A percentile compares a stretch with the other conserved stretches of the same genome.
These are phyloP conservation scores for Lithophane leautieri DNA, from an alignment of 2,888 invertebrate genomes.

Conservation along the genomic window DNA sequence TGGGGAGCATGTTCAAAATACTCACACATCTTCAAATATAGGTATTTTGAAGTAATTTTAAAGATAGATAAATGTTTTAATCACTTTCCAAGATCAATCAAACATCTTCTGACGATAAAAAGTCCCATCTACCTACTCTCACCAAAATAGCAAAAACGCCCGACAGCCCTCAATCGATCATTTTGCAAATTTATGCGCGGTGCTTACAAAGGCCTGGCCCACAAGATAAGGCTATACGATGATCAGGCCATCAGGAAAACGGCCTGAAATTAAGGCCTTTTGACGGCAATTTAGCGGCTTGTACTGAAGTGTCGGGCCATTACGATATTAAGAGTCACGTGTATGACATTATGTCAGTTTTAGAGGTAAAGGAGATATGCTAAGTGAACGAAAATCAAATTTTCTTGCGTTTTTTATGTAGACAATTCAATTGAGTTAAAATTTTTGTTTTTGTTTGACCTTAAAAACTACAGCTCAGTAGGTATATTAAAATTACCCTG, in stretches of 20 bases:
- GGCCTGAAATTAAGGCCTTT: conserved; percentile 57
- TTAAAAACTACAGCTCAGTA: not conserved
- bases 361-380: not conserved
- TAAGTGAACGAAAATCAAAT: not conserved
- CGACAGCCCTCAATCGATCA: conserved; percentile 67
- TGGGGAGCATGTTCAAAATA: no score
- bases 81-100: conserved; percentile 9
- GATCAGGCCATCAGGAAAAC: conserved; percentile 62
- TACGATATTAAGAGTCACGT: conserved; percentile 26
- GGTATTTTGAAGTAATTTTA: no score
- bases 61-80: no score
- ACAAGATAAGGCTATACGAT: conserved; percentile 64
- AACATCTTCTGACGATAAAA: conserved; percentile 12
- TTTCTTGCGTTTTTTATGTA: not conserved
- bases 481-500: no score
- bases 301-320: conserved; percentile 50
- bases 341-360: not conserved
- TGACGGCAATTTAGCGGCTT: conserved; percentile 44
- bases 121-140: not conserved
- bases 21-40: no score
- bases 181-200: conserved; percentile 69
- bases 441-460: no score
- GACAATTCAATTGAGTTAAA: not conserved
- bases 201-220: conserved; percentile 60
- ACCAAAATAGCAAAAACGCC: conserved; percentile 49